Evolutionary conservation across 2,888 invertebrate genomes (phyloP).

Genomic region (Germaria angustata): DNA sequence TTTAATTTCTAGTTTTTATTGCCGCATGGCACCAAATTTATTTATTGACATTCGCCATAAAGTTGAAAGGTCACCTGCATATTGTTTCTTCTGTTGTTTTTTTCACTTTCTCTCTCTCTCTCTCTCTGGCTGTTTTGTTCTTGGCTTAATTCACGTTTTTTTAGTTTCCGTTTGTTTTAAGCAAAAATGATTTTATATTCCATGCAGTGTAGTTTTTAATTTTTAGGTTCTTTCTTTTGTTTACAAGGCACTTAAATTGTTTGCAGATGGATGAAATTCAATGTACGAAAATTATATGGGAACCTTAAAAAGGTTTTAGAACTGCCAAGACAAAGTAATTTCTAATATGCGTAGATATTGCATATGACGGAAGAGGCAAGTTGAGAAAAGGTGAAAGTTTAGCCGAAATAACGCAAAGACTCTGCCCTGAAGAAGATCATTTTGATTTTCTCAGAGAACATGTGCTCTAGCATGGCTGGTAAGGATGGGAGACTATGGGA

Average conservation of each 20-base stretch:
- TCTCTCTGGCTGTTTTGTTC: no score
- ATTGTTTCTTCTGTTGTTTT: constrained; percentile 31
- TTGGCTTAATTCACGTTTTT: background rate
- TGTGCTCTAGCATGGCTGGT: no score
- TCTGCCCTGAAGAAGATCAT: no score
- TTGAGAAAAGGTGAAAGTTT: no score
- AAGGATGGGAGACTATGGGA: no score
- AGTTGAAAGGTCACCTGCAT: constrained; percentile 69
- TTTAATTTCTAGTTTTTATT: constrained; percentile 48
- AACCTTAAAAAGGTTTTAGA: background rate
- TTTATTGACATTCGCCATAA: constrained; percentile 66
- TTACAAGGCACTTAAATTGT: background rate
- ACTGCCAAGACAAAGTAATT: background rate
- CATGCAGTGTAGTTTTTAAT: background rate
- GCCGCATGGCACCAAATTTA: constrained; percentile 66
- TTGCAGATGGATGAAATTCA: background rate
- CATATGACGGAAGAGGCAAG: no score
- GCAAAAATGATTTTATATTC: constrained; percentile 34
- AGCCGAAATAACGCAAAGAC: no score
- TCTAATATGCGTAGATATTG: no score
- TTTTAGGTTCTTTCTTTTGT: background rate
- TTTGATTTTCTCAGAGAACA: no score
- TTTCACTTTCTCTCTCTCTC: background rate
- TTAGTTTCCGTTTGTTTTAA: background rate
- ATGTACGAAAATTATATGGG: background rate